phyloP scores from a whole-genome alignment of 2,888 invertebrate genomes.

The Erebia palarica region DNA sequence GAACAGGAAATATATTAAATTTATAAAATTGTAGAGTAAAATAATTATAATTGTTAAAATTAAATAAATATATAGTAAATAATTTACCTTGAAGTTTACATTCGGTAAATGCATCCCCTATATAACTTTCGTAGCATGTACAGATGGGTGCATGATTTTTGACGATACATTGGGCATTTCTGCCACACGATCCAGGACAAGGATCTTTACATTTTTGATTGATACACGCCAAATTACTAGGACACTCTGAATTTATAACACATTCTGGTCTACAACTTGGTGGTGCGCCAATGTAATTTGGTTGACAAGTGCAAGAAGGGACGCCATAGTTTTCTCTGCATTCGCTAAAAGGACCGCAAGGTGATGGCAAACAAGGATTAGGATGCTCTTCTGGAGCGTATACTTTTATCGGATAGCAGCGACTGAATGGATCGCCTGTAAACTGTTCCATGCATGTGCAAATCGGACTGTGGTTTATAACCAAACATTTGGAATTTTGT shows the following conservation, averaged over 20 bases:
- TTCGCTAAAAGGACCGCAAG: slow-evolving; percentile 86
- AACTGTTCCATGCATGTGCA: slow-evolving; percentile 84
- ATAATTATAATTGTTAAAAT: slow-evolving; percentile 1
- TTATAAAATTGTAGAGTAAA: background rate
- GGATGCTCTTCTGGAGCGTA: slow-evolving; percentile 50
- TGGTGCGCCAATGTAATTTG: slow-evolving; percentile 86
- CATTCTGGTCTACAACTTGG: slow-evolving; percentile 88
- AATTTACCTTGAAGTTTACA: slow-evolving; percentile 80
- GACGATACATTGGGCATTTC: slow-evolving; percentile 84
- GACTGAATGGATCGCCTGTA: slow-evolving; percentile 86
- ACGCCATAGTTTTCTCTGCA: slow-evolving; percentile 83
- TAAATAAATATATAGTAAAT: background rate
- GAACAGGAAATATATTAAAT: background rate
- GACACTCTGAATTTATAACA: slow-evolving; percentile 88
- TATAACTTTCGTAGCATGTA: slow-evolving; percentile 86
- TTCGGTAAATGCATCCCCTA: slow-evolving; percentile 88
- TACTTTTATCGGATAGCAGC: slow-evolving; percentile 73
- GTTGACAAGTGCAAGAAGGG: slow-evolving; percentile 85
- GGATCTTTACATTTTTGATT: slow-evolving; percentile 89
- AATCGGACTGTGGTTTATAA: slow-evolving; percentile 87
- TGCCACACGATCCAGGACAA: slow-evolving; percentile 90
- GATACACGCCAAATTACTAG: slow-evolving; percentile 89
- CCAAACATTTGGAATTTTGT: slow-evolving; percentile 86
- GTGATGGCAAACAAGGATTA: slow-evolving; percentile 84
- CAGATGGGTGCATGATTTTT: slow-evolving; percentile 89